Base-by-base conservation (phyloP, 30 jellyfish, hydroid and myxozoan genomes). In the Cassiopea xamachana region DNA sequence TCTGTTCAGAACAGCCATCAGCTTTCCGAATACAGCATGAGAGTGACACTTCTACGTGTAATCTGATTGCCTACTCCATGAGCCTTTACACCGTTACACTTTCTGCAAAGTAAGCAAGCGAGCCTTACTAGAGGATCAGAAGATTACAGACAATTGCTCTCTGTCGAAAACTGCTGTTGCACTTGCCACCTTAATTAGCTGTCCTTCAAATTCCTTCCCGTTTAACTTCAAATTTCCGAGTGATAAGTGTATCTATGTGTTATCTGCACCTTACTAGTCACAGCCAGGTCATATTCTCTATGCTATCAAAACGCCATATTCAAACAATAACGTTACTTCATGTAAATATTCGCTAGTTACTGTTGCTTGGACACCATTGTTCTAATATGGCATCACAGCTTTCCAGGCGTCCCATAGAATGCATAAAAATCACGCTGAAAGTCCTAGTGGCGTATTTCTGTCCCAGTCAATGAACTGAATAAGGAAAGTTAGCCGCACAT, bases 241-340 rank as follows among this genome's bases (percentile, higher is more conserved):
- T 17, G 27, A 14, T 5, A 16, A 2, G 27, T 64, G 2, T 17
- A 27, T 64, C 15, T 64, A 27, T 9, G 27, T 27, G 15, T 2
- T 64, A 4, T 14, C 43, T 64, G 2, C 15, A 9, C 27, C 15
- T 17, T 14, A 64, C 74, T 64, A 27, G 43, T 64, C 43, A 2
- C 74, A 2, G 15, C 19, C 6, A 64, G 39, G 2, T 4, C 43
- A 7, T 4, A 5, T 5, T 4, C 74, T 9, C 15, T 9, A 17
- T 17, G 6, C 43, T 27, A 64, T 8, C 50, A 71, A 2, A 75
- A 78, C 87, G 90, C 90, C 90, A 82, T 82, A 18, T 84, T 71
- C 83, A 84, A 84, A 70, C 83, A 58, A 55, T 43, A 2, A 19
- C 44, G 44, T 1, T 84, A 84, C 92, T 84, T 84, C 92, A 71